Percentiles rank a stretch among this genome's conserved stretches.
Conservation (phyloP, 2,888 invertebrate genomes). For the Lepidochitona cinerea region DNA sequence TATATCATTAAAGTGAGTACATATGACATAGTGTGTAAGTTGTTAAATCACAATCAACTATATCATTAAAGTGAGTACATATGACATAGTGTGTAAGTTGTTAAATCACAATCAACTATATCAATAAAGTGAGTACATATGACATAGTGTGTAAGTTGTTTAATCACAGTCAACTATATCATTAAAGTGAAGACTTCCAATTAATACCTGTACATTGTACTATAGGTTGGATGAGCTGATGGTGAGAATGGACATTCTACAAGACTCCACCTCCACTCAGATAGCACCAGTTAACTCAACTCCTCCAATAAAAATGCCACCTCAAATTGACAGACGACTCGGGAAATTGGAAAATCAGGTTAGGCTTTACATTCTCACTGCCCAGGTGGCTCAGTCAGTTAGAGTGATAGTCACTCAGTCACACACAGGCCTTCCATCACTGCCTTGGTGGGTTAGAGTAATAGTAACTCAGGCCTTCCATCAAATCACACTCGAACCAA, state of each 20-base stretch:
- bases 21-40: too few species aligned
- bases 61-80: too few species aligned
- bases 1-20: too few species aligned
- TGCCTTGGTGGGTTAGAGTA: too few species aligned
- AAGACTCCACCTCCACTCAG: slow-evolving; percentile 9
- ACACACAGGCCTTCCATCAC: too few species aligned
- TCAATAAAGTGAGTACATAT: too few species aligned
- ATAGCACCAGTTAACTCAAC: not conserved
- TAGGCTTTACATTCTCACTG: not conserved
- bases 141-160: not conserved
- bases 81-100: too few species aligned
- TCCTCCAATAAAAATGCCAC: slow-evolving; percentile 33
- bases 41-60: too few species aligned
- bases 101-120: too few species aligned
- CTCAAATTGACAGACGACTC: slow-evolving; percentile 50
- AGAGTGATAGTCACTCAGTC: too few species aligned
- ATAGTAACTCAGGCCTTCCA: too few species aligned
- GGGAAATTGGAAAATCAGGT: slow-evolving; percentile 56
- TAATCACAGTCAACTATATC: not conserved
- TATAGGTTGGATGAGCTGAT: slow-evolving; percentile 42
- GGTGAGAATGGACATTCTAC: slow-evolving; percentile 40
- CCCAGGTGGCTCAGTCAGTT: not conserved
- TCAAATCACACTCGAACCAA: too few species aligned
- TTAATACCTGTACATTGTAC: not conserved
- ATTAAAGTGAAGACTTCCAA: not conserved